These are phyloP conservation scores for Propithecus deckenii DNA, from an alignment of 2,797 vertebrate genomes.

Conservation along the genomic window DNA sequence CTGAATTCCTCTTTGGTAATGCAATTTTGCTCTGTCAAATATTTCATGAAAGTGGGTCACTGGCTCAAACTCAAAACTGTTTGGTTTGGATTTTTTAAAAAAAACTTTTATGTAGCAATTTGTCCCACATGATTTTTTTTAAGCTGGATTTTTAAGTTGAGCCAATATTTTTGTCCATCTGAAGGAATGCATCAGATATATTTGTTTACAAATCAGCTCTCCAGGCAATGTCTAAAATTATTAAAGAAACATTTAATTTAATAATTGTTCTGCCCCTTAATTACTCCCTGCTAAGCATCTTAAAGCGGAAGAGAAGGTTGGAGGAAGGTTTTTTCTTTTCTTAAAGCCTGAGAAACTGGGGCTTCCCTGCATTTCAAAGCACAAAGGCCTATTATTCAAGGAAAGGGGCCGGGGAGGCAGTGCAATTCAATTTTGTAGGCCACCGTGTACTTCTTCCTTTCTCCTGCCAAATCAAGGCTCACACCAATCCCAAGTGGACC, in stretches of 20 bases:
- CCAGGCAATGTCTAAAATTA: neutral
- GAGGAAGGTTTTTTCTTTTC: constrained; percentile 34
- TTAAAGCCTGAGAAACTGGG: constrained; percentile 88
- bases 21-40: neutral
- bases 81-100: neutral
- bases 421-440: constrained; percentile 85
- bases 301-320: constrained; percentile 63
- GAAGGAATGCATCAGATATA: neutral
- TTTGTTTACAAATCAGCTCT: constrained; percentile 40
- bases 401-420: constrained; percentile 70
- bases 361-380: constrained; percentile 76
- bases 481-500: constrained; percentile 79
- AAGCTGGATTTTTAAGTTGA: constrained; percentile 14
- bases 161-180: neutral
- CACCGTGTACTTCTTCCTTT: constrained; percentile 78
- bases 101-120: neutral
- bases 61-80: constrained; percentile 28
- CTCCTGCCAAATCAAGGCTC: constrained; percentile 74
- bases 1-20: constrained; percentile 35
- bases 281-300: constrained; percentile 81
- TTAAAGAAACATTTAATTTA: constrained; percentile 23
- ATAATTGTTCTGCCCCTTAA: neutral
- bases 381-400: constrained; percentile 86
- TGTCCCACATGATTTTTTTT: constrained; percentile 11
- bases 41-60: constrained; percentile 44